phyloP scores from a whole-genome alignment of 2,797 vertebrate genomes.

The Phalanger gymnotis region DNA sequence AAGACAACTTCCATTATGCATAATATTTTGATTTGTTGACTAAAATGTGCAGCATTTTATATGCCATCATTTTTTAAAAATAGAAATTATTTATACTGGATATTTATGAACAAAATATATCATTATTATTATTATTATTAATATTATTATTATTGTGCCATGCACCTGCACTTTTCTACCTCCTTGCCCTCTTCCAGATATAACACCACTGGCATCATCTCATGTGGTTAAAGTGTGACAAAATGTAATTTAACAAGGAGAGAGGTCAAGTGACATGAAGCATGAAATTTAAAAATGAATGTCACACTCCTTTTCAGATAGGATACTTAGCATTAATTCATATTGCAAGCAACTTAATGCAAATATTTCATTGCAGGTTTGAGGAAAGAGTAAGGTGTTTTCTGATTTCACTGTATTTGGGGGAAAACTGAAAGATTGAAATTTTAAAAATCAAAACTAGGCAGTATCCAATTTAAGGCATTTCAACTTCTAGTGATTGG shows the following conservation, averaged over 20 bases:
- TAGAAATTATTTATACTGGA: conserved; percentile 19
- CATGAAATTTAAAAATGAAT: conserved; percentile 75
- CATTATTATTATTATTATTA: too few relatives aligned
- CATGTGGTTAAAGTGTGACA: conserved; percentile 61
- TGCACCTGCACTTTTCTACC: conserved; percentile 36
- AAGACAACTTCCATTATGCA: not conserved
- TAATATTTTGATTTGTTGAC: not conserved
- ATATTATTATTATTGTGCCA: too few relatives aligned
- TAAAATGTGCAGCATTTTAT: not conserved
- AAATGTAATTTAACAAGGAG: conserved; percentile 70
- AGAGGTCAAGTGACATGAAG: conserved; percentile 54
- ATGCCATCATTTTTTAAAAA: not conserved
- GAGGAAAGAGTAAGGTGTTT: conserved; percentile 31
- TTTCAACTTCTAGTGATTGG: conserved; percentile 24
- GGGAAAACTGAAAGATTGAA: conserved; percentile 6
- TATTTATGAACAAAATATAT: conserved; percentile 34
- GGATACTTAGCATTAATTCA: conserved; percentile 66
- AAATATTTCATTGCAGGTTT: conserved; percentile 67
- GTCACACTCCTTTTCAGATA: conserved; percentile 65
- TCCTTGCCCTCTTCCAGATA: conserved; percentile 52
- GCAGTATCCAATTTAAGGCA: not conserved
- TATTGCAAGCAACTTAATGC: conserved; percentile 51
- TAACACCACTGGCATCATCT: conserved; percentile 44
- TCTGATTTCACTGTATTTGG: conserved; percentile 12
- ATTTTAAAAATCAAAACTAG: conserved; percentile 8